A percentile compares a stretch with the other conserved stretches of the same genome.
Evolutionary conservation across 2,888 invertebrate species (phyloP).

Genomic region (Xanthorhoe spadicearia): DNA sequence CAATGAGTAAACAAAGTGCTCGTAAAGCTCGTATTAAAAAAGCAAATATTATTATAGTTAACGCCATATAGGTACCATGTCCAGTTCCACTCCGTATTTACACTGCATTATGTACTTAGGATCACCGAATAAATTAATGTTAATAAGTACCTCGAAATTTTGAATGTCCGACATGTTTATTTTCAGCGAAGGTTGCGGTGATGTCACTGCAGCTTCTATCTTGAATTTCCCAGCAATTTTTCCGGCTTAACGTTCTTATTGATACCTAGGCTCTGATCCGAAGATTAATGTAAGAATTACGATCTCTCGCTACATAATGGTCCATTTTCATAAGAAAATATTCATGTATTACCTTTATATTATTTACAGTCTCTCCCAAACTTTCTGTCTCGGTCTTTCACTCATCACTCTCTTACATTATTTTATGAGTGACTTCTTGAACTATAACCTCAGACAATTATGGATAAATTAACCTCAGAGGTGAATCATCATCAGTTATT

Average conservation of each 20-base stretch:
- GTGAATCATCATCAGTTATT: not conserved
- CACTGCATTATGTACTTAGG: not conserved
- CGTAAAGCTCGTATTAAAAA: too few species aligned
- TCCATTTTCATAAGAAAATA: too few species aligned
- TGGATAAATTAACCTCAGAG: not conserved
- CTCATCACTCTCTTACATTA: not conserved
- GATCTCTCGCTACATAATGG: not conserved
- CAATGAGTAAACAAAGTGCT: too few species aligned
- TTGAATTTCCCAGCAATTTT: slow-evolving; percentile 29
- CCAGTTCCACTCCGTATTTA: not conserved
- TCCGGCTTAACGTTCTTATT: slow-evolving; percentile 9
- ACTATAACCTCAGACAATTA: not conserved
- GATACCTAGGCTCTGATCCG: not conserved
- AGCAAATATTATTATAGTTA: too few species aligned
- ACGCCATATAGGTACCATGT: not conserved
- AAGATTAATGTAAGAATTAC: not conserved
- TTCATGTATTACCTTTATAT: too few species aligned
- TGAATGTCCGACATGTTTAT: slow-evolving; percentile 51
- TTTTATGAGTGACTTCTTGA: not conserved
- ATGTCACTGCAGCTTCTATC: slow-evolving; percentile 55
- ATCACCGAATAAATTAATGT: slow-evolving; percentile 6
- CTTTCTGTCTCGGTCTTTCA: not conserved
- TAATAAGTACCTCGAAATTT: slow-evolving; percentile 28
- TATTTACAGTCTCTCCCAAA: too few species aligned
- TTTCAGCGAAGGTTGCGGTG: slow-evolving; percentile 61